phyloP scores from a whole-genome alignment of 2,113 vertebrate genomes.

The Zapornia atra region DNA sequence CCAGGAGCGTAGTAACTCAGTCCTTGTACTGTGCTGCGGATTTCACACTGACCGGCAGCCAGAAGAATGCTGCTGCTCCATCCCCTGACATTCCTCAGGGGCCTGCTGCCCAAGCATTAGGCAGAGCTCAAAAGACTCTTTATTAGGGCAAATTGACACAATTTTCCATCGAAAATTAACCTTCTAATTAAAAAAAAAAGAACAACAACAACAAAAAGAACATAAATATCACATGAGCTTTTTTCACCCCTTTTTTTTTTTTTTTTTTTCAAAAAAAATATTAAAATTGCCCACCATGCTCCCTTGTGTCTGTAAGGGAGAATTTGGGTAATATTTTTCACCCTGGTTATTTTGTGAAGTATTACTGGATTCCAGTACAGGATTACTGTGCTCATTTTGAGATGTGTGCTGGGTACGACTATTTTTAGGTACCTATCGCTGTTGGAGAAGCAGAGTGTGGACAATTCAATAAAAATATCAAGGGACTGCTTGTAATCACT shows the following conservation, averaged over 20 bases:
- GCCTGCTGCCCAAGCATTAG: neutral
- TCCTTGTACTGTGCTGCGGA: neutral
- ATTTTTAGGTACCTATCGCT: neutral
- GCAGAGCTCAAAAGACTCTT: neutral
- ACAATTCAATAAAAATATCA: neutral
- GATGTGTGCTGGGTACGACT: neutral
- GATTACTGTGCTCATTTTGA: neutral
- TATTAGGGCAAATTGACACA: neutral
- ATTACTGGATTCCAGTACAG: neutral
- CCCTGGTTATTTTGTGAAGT: neutral
- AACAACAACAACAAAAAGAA: neutral
- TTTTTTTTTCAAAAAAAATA: neutral
- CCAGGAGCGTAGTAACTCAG: neutral
- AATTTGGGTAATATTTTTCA: neutral
- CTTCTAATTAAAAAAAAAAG: neutral
- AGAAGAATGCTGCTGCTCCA: constrained; percentile 25
- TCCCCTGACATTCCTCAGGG: constrained; percentile 19
- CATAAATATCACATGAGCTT: neutral
- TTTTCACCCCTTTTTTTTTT: too few species aligned
- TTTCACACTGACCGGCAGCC: neutral
- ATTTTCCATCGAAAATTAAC: neutral
- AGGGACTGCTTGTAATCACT: neutral
- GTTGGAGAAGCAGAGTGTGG: neutral
- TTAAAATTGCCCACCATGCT: neutral
- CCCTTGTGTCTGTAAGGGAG: accelerated